These are phyloP conservation scores for Danaus melanippus DNA, from an alignment of 1,140 invertebrate genomes.

Conservation along the genomic window DNA sequence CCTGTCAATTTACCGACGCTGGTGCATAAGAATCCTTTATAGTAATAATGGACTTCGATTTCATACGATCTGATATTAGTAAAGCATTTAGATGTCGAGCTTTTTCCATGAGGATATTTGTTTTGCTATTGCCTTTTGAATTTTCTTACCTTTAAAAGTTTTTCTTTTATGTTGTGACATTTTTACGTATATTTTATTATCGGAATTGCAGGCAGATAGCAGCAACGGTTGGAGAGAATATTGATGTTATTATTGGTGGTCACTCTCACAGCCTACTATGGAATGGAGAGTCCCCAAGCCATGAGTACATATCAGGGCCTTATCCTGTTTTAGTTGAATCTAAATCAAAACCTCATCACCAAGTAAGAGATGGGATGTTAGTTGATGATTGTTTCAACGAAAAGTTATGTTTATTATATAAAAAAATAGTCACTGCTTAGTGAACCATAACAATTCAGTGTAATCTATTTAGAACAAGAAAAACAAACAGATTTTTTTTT, in stretches of 20 bases:
- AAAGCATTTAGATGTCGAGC: too few relatives aligned
- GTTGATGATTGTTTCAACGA: not conserved
- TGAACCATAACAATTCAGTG: too few relatives aligned
- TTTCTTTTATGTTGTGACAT: too few relatives aligned
- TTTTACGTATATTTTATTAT: too few relatives aligned
- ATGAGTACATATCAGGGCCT: conserved; percentile 68
- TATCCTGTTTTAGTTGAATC: conserved; percentile 78
- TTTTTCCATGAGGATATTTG: too few relatives aligned
- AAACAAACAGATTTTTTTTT: not conserved
- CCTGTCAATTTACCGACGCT: conserved; percentile 23
- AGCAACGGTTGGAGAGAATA: conserved; percentile 72
- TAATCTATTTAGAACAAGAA: too few relatives aligned
- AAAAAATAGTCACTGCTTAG: too few relatives aligned
- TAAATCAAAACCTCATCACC: conserved; percentile 57
- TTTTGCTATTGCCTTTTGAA: too few relatives aligned
- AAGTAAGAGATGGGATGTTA: conserved; percentile 42
- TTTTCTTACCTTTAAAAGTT: too few relatives aligned
- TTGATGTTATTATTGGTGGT: conserved; percentile 87
- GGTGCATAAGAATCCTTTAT: conserved; percentile 20
- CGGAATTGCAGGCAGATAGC: conserved; percentile 75
- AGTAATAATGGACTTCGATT: conserved; percentile 14
- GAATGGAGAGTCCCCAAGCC: conserved; percentile 71
- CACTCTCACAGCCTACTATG: conserved; percentile 88
- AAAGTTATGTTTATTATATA: too few relatives aligned
- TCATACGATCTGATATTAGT: too few relatives aligned